These are phyloP conservation scores for Lithophane leautieri DNA, from an alignment of 2,888 invertebrate genomes.

Conservation along the genomic window DNA sequence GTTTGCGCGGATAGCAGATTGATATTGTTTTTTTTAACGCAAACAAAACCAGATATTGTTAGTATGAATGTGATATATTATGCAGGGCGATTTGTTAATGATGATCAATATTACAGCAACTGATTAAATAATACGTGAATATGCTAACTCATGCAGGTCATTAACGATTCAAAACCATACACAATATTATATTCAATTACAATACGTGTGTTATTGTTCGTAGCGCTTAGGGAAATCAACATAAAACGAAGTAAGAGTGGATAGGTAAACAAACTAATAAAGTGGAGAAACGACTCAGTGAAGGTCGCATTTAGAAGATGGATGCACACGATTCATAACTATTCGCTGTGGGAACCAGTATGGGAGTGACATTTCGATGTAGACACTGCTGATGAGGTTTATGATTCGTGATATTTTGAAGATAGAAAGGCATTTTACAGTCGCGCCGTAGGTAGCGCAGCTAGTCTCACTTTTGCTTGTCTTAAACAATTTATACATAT, in stretches of 20 bases:
- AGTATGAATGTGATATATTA: not conserved
- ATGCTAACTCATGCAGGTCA: not conserved
- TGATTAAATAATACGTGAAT: constrained; percentile 12
- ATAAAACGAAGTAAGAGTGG: not conserved
- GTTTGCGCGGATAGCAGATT: not conserved
- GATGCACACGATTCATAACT: constrained; percentile 5
- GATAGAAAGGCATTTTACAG: no score
- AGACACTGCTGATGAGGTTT: not conserved
- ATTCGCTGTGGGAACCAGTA: not conserved
- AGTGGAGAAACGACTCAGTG: not conserved
- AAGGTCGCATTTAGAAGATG: constrained; percentile 19
- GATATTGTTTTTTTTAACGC: not conserved
- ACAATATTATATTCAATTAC: not conserved
- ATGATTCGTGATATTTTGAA: no score
- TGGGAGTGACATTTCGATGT: not conserved
- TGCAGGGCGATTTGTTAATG: not conserved
- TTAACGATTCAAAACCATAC: constrained; percentile 3
- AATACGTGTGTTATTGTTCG: not conserved
- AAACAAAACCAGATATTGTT: not conserved
- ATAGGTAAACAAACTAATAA: constrained; percentile 16
- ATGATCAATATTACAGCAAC: not conserved
- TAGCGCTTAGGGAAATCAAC: not conserved
- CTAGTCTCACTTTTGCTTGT: no score
- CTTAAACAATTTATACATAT: no score
- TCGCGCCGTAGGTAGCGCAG: no score